Evolutionary conservation across 2,113 vertebrate genomes (phyloP).

Genomic region (Madoqua kirkii): DNA sequence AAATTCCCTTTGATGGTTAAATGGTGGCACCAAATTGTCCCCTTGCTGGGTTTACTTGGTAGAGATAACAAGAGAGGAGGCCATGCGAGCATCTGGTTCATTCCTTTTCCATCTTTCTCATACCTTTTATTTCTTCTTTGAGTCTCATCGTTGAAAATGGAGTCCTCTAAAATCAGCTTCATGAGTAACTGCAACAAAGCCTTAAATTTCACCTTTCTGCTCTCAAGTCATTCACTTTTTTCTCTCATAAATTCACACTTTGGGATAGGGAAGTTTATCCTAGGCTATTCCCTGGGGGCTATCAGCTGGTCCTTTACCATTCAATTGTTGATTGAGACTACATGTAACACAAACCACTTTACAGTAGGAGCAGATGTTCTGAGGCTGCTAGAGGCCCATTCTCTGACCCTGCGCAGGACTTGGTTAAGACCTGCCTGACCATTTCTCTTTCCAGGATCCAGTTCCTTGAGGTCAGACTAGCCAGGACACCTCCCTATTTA

Average conservation of each 20-base stretch:
- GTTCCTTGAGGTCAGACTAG: neutral
- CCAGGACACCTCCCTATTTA: neutral
- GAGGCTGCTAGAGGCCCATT: too few species aligned
- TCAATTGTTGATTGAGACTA: neutral
- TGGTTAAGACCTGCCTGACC: rapidly evolving
- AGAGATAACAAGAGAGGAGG: neutral
- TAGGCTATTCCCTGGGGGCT: neutral
- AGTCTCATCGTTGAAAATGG: neutral
- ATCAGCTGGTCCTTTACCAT: neutral
- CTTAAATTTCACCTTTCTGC: neutral
- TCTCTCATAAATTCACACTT: neutral
- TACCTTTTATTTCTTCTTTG: neutral
- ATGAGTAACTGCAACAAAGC: neutral
- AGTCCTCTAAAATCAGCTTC: neutral
- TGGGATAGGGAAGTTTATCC: neutral
- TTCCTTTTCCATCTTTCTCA: neutral
- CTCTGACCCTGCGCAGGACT: neutral
- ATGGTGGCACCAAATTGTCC: neutral
- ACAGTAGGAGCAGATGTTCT: neutral
- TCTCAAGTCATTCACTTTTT: neutral
- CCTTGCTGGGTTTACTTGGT: neutral
- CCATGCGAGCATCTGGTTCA: rapidly evolving
- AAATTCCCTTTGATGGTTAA: neutral
- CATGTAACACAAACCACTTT: neutral
- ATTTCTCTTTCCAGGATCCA: neutral